Base-by-base conservation (phyloP, 2,113 vertebrate genomes). In the Lates calcarifer region DNA sequence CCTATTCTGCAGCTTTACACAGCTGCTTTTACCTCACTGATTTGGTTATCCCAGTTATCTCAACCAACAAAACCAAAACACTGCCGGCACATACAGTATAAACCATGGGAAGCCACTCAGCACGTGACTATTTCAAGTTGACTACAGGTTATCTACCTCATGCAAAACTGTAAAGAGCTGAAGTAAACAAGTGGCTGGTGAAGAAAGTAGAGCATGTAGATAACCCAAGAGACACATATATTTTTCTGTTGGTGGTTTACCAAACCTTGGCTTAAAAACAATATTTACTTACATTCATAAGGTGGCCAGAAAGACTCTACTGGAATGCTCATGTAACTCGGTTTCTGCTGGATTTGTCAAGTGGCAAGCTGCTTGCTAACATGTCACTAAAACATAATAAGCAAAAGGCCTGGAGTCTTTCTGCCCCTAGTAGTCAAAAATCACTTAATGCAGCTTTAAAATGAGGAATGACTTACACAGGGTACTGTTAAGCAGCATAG, bases 381-480 rank as follows among this genome's bases (percentile, higher is more conserved):
- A 66, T 41, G 24, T 18, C 14, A 56, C 47, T 45, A 22, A 60
- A 35, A 31, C 39, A 49, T 3, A 66, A 6, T 1, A 11, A 58
- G 68, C 18, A 77, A 35, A 76, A 74, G 10, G 14, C 60, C 47
- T 11, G 28, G 24, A 28, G 26, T 70, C 28, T 57, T 41, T 61
- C 29, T 84, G 63, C 22, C 55, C 0, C 11, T 60, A 33, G 1
- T 64, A 29, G 57, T 76, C 2, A 58, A 47, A 86, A 82, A 68
- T 70, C 53, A 83, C 69, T 84, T 86, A 75, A 88, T 88, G 84
- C 86, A 87, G 82, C 84, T 87, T 90, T 82, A 90, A 87, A 89
- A 83, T 49, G 56, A 70, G 89, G 86, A 89, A 83, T 49, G 56
- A 70, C 18, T 87, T 92, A 82, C 90, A 93, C 91, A 92, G 93